Conservation (phyloP, 2,888 invertebrate species). For the Dryobotodes eremita region DNA sequence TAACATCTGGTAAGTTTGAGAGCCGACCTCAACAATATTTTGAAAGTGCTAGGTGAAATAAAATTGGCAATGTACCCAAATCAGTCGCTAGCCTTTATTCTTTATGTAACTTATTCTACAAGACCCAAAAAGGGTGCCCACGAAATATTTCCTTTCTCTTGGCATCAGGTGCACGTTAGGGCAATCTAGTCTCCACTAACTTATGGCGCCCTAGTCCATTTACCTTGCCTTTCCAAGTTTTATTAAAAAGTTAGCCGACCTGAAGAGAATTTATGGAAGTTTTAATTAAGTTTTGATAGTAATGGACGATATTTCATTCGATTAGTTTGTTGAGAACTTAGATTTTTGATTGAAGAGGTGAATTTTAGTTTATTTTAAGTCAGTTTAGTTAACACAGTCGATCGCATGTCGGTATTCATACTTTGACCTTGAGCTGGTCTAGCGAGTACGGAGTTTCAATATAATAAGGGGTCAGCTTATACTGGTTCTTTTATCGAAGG, state of each 20-base stretch:
- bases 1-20: neutral
- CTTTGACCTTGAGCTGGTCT: neutral
- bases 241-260: constrained; percentile 55
- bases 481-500: neutral
- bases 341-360: neutral
- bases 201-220: constrained; percentile 41
- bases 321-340: neutral
- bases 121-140: constrained; percentile 41
- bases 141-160: constrained; percentile 43
- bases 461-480: neutral
- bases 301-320: constrained; percentile 20
- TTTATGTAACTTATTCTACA: constrained; percentile 6
- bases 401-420: neutral
- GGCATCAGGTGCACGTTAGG: constrained; percentile 49
- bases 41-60: constrained; percentile 5
- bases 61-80: constrained; percentile 3
- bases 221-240: constrained; percentile 55
- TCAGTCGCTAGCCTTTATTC: neutral
- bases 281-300: constrained; percentile 49
- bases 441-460: neutral
- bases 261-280: constrained; percentile 45
- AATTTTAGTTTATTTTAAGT: neutral
- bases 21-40: neutral
- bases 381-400: neutral
- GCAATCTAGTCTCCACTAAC: constrained; percentile 25